Evolutionary conservation across 2,888 invertebrate species (phyloP).

Genomic region (Rhagonycha fulva): DNA sequence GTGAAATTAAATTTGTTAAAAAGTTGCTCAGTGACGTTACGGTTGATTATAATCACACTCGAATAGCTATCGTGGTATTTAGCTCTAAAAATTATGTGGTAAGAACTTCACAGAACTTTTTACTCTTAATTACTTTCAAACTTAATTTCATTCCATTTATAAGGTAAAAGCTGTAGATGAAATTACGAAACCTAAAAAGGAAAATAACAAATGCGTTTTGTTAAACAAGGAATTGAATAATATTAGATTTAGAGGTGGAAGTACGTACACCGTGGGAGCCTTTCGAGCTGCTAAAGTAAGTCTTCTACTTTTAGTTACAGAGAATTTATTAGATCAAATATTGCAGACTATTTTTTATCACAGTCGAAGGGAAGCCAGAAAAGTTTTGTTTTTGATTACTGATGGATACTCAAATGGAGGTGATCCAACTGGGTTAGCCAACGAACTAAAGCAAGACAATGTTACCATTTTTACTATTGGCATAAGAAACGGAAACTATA

Average conservation of each 20-base stretch:
- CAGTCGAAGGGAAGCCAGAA: slow-evolving; percentile 57
- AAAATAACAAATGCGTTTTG: slow-evolving; percentile 67
- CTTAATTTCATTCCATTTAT: background rate
- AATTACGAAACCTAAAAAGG: slow-evolving; percentile 57
- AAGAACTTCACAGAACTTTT: slow-evolving; percentile 41
- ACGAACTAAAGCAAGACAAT: slow-evolving; percentile 58
- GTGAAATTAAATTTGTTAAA: slow-evolving; percentile 69
- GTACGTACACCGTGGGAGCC: slow-evolving; percentile 72
- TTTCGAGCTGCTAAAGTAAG: slow-evolving; percentile 65
- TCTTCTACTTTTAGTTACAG: background rate
- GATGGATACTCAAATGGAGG: slow-evolving; percentile 75
- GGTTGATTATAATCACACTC: slow-evolving; percentile 65
- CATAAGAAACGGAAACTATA: slow-evolving; percentile 67
- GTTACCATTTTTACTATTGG: slow-evolving; percentile 62
- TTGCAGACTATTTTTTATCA: slow-evolving; percentile 57
- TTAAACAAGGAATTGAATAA: slow-evolving; percentile 63
- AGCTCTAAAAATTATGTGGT: slow-evolving; percentile 63
- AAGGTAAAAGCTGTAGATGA: slow-evolving; percentile 61
- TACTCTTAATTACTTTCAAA: background rate
- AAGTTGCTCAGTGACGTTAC: slow-evolving; percentile 69
- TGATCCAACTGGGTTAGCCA: slow-evolving; percentile 66
- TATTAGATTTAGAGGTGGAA: slow-evolving; percentile 67
- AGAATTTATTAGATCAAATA: background rate
- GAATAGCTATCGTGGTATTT: slow-evolving; percentile 69
- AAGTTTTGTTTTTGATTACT: slow-evolving; percentile 69